These are phyloP conservation scores for Neolamprologus hecqui DNA, from an alignment of 2,113 vertebrate species.

Conservation along the genomic window DNA sequence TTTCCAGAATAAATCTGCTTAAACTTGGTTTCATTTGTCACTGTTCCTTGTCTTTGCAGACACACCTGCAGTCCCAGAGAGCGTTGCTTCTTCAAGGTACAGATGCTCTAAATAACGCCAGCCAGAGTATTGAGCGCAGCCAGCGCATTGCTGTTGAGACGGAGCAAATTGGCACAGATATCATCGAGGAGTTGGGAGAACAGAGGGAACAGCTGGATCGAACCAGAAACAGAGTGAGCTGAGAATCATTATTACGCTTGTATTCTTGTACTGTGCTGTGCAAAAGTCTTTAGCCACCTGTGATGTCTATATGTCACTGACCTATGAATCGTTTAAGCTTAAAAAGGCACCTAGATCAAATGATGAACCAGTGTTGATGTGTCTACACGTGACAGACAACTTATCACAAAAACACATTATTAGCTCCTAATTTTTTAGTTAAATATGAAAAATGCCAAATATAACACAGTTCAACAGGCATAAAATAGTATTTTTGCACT, in stretches of 20 bases:
- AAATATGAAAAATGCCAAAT: background rate
- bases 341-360: background rate
- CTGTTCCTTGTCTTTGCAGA: constrained; percentile 60
- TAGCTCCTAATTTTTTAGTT: accelerated
- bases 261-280: background rate
- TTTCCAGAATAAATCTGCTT: background rate
- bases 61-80: constrained; percentile 81
- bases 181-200: constrained; percentile 92
- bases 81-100: constrained; percentile 86
- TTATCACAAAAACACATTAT: background rate
- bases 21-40: background rate
- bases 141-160: constrained; percentile 86
- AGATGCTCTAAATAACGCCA: constrained; percentile 82
- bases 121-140: constrained; percentile 86
- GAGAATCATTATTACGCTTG: background rate
- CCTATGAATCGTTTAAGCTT: background rate
- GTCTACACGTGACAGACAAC: background rate
- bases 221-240: constrained; percentile 81
- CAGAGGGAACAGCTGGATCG: constrained; percentile 93
- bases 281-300: background rate
- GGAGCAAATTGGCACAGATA: constrained; percentile 85
- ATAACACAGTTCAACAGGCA: background rate
- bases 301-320: background rate
- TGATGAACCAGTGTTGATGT: background rate
- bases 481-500: background rate